Base-by-base conservation (phyloP, 2,797 vertebrate species). In the Hirundo rustica region DNA sequence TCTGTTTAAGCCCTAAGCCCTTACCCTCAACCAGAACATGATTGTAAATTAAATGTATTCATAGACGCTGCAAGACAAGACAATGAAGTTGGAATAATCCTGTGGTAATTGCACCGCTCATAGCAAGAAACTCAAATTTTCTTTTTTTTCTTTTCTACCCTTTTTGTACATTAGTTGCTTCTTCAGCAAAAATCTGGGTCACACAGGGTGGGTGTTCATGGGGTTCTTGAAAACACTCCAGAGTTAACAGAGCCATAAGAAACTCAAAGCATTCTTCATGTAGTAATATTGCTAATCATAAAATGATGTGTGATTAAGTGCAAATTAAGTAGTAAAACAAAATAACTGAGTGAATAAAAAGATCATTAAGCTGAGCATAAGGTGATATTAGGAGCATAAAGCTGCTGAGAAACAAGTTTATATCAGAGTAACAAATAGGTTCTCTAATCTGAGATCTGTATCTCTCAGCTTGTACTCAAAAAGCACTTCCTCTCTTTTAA, bases 291-390 rank as follows among this genome's bases (percentile, higher is more conserved):
- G 53, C 34, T 94, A 92, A 97, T 95, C 83, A 72, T 83, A 88
- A 95, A 89, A 58, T 86, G 34, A 79, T 85, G 32, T 7, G 79
- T 92, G 66, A 95, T 94, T 88, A 96, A 89, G 73, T 74, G 38
- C 73, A 75, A 87, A 96, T 81, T 89, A 92, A 96, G 80, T 66
- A 90, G 64, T 89, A 93, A 95, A 95, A 71, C 34, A 87, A 90
- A 96, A 67, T 84, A 94, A 95, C 23, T 79, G 38, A 94, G 53
- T 85, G 85, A 94, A 88, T 85, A 73, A 87, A 85, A 68, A 95
- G 29, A 85, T 91, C 45, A 57, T 75, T 93, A 92, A 82, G 78
- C 6, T 77, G 83, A 90, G 50, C 70, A 73, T 81, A 78, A 92
- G 79, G 38, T 94, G 86, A 65, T 91, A 62, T 51, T 45, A 85